phyloP scores from a whole-genome alignment of 1,140 invertebrate genomes.

The Trypoxylus dichotomus region DNA sequence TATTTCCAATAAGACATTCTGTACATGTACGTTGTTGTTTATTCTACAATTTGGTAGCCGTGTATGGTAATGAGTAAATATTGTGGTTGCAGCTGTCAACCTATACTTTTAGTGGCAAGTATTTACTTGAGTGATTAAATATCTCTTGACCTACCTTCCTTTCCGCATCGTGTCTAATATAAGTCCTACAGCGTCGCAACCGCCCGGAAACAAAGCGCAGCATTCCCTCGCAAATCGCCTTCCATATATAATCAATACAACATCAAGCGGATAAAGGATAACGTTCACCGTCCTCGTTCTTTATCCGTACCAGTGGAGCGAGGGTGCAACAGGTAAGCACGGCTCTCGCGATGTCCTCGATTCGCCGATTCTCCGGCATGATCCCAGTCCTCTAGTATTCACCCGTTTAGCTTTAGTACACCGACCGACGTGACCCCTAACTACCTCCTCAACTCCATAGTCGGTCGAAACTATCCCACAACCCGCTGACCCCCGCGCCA shows the following conservation, averaged over 20 bases:
- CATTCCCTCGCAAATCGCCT: constrained; percentile 5
- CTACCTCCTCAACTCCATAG: not conserved
- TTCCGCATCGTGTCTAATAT: not conserved
- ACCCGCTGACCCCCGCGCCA: not conserved
- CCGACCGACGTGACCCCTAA: not conserved
- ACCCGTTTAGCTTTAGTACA: not conserved
- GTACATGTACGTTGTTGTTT: too few species aligned
- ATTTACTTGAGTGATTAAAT: too few species aligned
- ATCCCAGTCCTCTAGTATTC: not conserved
- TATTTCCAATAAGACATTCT: too few species aligned
- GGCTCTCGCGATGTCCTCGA: not conserved
- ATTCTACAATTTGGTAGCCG: too few species aligned
- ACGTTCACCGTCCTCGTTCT: not conserved
- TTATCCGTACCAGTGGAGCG: not conserved
- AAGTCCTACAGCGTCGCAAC: not conserved
- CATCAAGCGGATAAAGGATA: constrained; percentile 21
- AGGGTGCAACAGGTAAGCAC: not conserved
- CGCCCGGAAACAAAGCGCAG: not conserved
- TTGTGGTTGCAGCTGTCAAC: too few species aligned
- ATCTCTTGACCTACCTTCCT: too few species aligned
- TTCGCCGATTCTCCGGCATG: not conserved
- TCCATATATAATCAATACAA: constrained; percentile 19
- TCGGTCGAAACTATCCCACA: not conserved
- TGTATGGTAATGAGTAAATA: too few species aligned
- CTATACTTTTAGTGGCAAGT: too few species aligned